A percentile compares a stretch with the other conserved stretches of the same genome.
phyloP scores from a whole-genome alignment of 37 sponge, comb jelly and placozoan species.

The Haliclona indistincta region DNA sequence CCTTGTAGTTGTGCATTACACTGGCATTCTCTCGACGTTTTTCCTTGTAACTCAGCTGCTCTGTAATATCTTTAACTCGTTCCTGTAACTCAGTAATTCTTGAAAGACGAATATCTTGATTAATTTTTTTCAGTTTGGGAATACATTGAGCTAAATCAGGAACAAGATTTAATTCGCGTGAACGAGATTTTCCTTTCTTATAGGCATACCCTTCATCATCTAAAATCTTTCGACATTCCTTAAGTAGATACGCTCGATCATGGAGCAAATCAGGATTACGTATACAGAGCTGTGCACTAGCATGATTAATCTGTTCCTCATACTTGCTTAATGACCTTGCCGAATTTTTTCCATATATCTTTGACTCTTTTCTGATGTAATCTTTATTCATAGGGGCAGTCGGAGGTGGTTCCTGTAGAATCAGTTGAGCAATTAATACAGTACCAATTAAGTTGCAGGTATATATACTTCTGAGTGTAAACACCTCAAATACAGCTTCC shows the following conservation, averaged over 20 bases:
- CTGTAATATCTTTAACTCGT: neutral
- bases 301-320: constrained; percentile 6
- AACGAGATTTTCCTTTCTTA: constrained; percentile 13
- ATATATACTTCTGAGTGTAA: too few relatives aligned
- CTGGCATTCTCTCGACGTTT: neutral
- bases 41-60: neutral
- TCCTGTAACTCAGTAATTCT: neutral
- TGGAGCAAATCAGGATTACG: neutral
- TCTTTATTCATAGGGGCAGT: too few relatives aligned
- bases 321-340: neutral
- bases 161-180: neutral
- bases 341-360: neutral
- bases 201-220: constrained; percentile 4
- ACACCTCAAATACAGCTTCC: too few relatives aligned
- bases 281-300: constrained; percentile 8
- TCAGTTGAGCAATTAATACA: too few relatives aligned
- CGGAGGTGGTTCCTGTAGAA: too few relatives aligned
- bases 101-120: too few relatives aligned
- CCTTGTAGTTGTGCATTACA: neutral
- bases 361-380: too few relatives aligned
- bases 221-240: neutral
- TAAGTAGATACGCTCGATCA: neutral
- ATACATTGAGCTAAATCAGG: neutral
- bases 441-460: too few relatives aligned
- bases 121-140: neutral